Percentiles rank a stretch among this genome's conserved stretches.
phyloP scores from a whole-genome alignment of 2,888 invertebrate genomes.

The Oscheius sp. region DNA sequence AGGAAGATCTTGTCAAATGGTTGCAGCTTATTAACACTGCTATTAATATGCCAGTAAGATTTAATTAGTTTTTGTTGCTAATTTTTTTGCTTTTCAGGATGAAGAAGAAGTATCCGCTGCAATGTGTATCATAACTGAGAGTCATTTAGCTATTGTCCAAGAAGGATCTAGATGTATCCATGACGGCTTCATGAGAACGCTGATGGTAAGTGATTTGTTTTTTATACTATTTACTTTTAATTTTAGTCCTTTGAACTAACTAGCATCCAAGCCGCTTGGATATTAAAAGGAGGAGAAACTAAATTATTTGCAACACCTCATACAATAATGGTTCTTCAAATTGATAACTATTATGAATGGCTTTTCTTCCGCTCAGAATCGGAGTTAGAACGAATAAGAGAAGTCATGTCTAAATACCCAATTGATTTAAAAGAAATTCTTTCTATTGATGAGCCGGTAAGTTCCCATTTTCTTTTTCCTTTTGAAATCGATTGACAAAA shows the following conservation, averaged over 20 bases:
- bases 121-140: constrained; percentile 17
- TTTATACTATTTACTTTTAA: no score
- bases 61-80: no score
- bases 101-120: constrained; percentile 17
- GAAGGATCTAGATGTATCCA: constrained; percentile 60
- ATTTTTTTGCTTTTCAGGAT: constrained; percentile 17
- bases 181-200: constrained; percentile 64
- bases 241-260: constrained; percentile 14
- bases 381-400: constrained; percentile 19
- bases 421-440: constrained; percentile 9
- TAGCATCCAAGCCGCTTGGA: constrained; percentile 14
- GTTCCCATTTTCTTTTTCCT: neutral
- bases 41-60: constrained; percentile 12
- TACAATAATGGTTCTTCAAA: constrained; percentile 1
- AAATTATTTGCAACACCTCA: neutral
- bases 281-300: constrained; percentile 7
- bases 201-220: constrained; percentile 31
- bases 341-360: constrained; percentile 19
- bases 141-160: constrained; percentile 46
- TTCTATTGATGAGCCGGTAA: neutral
- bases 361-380: constrained; percentile 17
- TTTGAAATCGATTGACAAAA: neutral
- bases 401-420: neutral
- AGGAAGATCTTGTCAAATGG: constrained; percentile 31
- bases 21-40: constrained; percentile 30